Evolutionary conservation across 2,113 vertebrate species (phyloP), one percentile per base, ranked within the genome.

Genomic region (Clinocottus analis): DNA sequence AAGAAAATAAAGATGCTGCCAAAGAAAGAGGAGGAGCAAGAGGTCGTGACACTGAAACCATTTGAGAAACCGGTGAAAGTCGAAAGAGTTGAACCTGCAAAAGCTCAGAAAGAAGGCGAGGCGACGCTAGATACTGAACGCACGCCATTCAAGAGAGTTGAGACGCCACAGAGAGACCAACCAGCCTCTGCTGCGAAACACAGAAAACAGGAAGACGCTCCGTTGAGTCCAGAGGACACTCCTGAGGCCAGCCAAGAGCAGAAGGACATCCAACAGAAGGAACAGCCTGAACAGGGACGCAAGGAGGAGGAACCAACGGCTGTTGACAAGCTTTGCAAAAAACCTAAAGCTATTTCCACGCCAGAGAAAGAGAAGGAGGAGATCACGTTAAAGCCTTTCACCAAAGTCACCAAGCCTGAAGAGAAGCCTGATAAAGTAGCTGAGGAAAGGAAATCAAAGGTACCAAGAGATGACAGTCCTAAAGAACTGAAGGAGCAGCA

Each of bases 1-100:
- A 93, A 90, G 78, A 94, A 90, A 87, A 85, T 90, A 25, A 90
- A 84, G 39, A 87, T 80, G 45, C 25, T 92, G 17, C 79, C 89
- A 71, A 89, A 87, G 73, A 78, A 77, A 63, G 80, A 84, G 1
- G 78, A 89, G 14, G 87, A 90, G 33, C 55, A 74, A 60, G 91
- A 92, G 75, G 63, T 19, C 13, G 89, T 94, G 7, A 79, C 65
- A 10, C 62, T 94, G 39, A 93, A 93, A 67, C 82, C 92, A 39
- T 86, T 94, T 80, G 53, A 86, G 5, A 93, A 89, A 68, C 66
- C 89, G 39, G 62, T 68, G 19, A 90, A 88, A 77, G 59, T 76
- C 19, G 79, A 84, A 1, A 23, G 7, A 51, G 23, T 21, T 17
- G 72, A 85, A 80, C 47, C 59, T 67, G 47, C 47, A 17, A 87